Evolutionary conservation across 2,888 invertebrate species (phyloP).

Genomic region (Teleogryllus oceanicus): DNA sequence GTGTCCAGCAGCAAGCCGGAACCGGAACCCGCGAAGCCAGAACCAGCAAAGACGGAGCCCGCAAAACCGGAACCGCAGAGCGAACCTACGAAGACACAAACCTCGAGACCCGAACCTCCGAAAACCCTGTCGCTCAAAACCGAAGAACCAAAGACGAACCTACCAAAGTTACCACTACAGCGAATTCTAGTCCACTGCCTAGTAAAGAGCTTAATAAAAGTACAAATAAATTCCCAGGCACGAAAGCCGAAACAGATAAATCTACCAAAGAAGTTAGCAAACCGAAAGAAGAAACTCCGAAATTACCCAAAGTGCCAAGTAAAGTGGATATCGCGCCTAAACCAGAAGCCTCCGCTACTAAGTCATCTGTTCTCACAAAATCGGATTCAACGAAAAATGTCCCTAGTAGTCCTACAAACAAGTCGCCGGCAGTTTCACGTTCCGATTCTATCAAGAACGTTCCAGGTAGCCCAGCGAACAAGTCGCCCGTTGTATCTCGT

Average conservation of each 20-base stretch:
- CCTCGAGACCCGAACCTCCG: neutral
- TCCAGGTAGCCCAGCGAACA: neutral
- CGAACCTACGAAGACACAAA: neutral
- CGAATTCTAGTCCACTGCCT: slow-evolving; percentile 11
- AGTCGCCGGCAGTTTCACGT: slow-evolving; percentile 21
- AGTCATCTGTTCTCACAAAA: slow-evolving; percentile 6
- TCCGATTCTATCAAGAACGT: slow-evolving; percentile 19
- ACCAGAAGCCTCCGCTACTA: neutral
- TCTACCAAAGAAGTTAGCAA: slow-evolving; percentile 8
- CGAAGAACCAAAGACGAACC: neutral
- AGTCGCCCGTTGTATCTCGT: slow-evolving; percentile 19
- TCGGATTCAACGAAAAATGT: slow-evolving; percentile 20
- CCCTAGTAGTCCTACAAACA: neutral
- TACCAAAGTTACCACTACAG: neutral
- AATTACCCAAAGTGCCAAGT: neutral
- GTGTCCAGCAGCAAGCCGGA: slow-evolving; percentile 3
- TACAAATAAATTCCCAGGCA: slow-evolving; percentile 10
- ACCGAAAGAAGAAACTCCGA: slow-evolving; percentile 18
- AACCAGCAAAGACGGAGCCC: neutral
- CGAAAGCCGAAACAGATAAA: neutral
- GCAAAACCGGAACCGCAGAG: neutral
- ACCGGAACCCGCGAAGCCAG: neutral
- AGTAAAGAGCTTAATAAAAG: neutral
- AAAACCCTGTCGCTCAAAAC: neutral
- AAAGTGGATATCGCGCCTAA: neutral